Conservation (phyloP, 2,888 invertebrate species). For the Hypselothyrea guttata region DNA sequence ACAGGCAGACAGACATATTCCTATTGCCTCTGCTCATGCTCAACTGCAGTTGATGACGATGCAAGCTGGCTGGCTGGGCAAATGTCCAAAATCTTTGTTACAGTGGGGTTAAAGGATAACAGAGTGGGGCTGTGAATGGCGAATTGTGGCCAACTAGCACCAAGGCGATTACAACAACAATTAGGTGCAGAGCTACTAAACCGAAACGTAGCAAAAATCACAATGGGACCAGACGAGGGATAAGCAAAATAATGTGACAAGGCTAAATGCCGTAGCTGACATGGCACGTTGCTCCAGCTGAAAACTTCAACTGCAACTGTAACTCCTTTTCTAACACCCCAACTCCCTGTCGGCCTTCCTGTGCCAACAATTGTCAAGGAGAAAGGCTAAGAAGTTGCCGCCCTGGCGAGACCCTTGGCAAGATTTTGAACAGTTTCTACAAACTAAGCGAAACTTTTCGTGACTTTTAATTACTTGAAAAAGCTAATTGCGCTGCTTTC, state of each 20-base stretch:
- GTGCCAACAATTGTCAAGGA: not conserved
- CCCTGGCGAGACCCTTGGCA: constrained; percentile 27
- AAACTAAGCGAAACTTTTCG: constrained; percentile 59
- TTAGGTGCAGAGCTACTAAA: constrained; percentile 43
- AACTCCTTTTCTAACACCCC: constrained; percentile 4
- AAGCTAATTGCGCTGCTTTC: constrained; percentile 29
- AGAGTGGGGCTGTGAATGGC: constrained; percentile 42
- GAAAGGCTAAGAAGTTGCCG: constrained; percentile 11
- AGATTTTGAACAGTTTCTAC: constrained; percentile 34
- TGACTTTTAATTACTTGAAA: constrained; percentile 62
- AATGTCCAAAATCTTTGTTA: constrained; percentile 8
- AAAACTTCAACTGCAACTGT: constrained; percentile 16
- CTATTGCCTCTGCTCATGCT: not conserved
- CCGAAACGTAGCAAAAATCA: constrained; percentile 16
- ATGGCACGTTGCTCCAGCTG: constrained; percentile 51
- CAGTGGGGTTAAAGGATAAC: not conserved
- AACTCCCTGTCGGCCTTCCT: constrained; percentile 10
- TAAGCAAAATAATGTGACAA: constrained; percentile 76
- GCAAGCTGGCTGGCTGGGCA: constrained; percentile 28
- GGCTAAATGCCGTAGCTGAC: constrained; percentile 75
- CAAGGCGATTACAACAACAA: constrained; percentile 70
- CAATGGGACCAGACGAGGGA: constrained; percentile 42
- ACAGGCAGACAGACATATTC: not conserved
- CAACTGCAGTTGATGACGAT: constrained; percentile 35
- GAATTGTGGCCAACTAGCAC: constrained; percentile 46